Base-by-base conservation (phyloP, 2,113 vertebrate genomes). In the Salvator merianae region DNA sequence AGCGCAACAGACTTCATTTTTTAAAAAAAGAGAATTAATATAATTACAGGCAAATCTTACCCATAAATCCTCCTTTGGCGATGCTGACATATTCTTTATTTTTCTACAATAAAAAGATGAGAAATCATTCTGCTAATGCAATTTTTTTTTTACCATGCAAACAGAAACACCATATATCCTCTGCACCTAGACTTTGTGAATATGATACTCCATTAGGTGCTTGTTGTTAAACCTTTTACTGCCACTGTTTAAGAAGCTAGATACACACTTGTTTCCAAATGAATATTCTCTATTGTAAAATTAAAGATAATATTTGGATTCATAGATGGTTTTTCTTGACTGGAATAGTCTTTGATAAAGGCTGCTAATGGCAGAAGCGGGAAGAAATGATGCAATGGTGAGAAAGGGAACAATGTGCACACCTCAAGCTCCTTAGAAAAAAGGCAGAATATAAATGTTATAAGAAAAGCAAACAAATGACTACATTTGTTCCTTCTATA, bases 81-180 rank as follows among this genome's bases (percentile, higher is more conserved):
- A 99, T 99, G 95, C 98, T 99, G 89, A 99, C 97, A 14, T 98
- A 99, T 88, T 99, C 99, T 95, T 99, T 99, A 93, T 97, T 99
- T 98, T 99, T 99, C 99, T 99, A 95, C 72, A 96, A 95, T 5
- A 92, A 73, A 91, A 92, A 90, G 91, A 36, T 71, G 83, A 81
- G 62, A 63, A 63, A 82, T 94, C 80, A 89, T 86, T 34, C 1
- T 34, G 62, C 78, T 74, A 92, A 75, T 53, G 53, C 28, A 71
- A 79, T 63, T 63, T 20, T 30, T 74, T 87, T 59, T 86, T 75
- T 80, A 88, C 24, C n/a, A 79, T 55, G 34, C 20, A 83, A 36
- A 12, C 13, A 62, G 13, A 43, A 68, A 81, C 26, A 13, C 12
- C n/a, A 75, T n/a, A 81, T 7, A 81, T 26, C 8, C 47, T 53